Conservation (phyloP, 1,140 invertebrate species). For the Papilio polyxenes region DNA sequence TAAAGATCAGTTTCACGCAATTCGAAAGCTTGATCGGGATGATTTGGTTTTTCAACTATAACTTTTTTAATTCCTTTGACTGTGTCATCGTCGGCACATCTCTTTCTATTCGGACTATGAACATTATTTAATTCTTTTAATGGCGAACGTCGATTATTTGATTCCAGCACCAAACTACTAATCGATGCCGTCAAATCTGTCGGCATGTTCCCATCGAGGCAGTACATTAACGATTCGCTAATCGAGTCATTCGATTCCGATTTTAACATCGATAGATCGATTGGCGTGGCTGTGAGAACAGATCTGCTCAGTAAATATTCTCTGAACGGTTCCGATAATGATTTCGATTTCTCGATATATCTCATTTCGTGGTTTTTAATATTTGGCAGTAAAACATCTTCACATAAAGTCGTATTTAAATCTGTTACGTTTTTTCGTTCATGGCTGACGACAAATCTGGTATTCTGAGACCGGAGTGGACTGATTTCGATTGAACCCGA, state of each 20-base stretch:
- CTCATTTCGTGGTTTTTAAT: constrained; percentile 51
- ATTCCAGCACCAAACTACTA: constrained; percentile 66
- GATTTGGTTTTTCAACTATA: constrained; percentile 65
- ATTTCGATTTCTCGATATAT: constrained; percentile 49
- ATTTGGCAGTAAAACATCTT: constrained; percentile 50
- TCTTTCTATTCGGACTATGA: constrained; percentile 68
- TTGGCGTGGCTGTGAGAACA: constrained; percentile 87
- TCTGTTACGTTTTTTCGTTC: constrained; percentile 54
- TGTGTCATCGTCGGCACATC: constrained; percentile 49
- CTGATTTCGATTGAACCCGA: constrained; percentile 56
- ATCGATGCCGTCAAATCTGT: constrained; percentile 73
- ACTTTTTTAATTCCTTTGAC: constrained; percentile 58
- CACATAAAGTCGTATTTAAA: constrained; percentile 65
- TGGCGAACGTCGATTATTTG: constrained; percentile 58
- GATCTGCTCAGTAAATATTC: constrained; percentile 89
- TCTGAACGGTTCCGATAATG: constrained; percentile 83
- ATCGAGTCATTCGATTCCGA: constrained; percentile 82
- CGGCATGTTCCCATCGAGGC: constrained; percentile 86
- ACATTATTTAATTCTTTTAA: constrained; percentile 60
- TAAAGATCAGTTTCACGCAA: constrained; percentile 72
- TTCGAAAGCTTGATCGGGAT: constrained; percentile 51
- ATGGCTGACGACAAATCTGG: constrained; percentile 56
- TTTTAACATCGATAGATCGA: constrained; percentile 89
- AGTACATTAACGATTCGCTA: constrained; percentile 86
- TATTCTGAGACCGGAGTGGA: constrained; percentile 54